Base-by-base conservation (phyloP, 1,140 invertebrate species). In the Drosophila simulans region DNA sequence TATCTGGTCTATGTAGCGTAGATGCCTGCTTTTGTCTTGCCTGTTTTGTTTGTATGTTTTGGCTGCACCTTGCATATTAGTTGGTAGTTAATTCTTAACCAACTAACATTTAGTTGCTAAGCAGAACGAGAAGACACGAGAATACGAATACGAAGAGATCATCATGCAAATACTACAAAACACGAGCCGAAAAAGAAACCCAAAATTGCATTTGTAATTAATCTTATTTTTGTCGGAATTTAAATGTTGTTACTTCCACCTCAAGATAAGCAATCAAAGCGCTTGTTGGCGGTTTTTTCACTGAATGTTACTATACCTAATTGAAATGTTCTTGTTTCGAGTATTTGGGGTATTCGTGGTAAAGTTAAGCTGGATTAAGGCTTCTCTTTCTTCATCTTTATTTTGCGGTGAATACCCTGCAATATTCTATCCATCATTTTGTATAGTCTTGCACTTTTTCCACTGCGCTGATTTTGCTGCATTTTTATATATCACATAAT, bases 191-290 rank as follows among this genome's bases (percentile, higher is more conserved):
- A 53, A 40, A 53, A 40, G 45, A 39, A 46, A 34, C 7, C 27
- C 40, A 8, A 39, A 70, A 75, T 62, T 82, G 69, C 80, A 82
- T 78, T 55, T 78, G 74, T 52, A 74, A 66, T 82, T 82, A 64
- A 71, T 69, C 42, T 65, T 70, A 68, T 48, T 17, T 46, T 48
- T 59, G 31, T 25, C 40, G 40, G 54, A 58, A 13, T 49, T 64
- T 78, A 34, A 62, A 53, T 74, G 64, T 68, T 68, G 37, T 39
- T 39, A 4, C 52, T 65, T 35, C 31, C 64, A 65, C 64, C 46
- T 52, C 43, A 43, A 63, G 58, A 64, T 68, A 37, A 51, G 58
- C 58, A 63, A 66, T 64, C 45, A 10, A 51, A 70, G 34, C 31
- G 68, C 68, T 71, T 71, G 68, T 69, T 71, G 63, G 64, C 68